Evolutionary conservation across 2,113 vertebrate species (phyloP), one percentile per base, ranked within the genome.

Genomic region (Lycocorax pyrrhopterus): DNA sequence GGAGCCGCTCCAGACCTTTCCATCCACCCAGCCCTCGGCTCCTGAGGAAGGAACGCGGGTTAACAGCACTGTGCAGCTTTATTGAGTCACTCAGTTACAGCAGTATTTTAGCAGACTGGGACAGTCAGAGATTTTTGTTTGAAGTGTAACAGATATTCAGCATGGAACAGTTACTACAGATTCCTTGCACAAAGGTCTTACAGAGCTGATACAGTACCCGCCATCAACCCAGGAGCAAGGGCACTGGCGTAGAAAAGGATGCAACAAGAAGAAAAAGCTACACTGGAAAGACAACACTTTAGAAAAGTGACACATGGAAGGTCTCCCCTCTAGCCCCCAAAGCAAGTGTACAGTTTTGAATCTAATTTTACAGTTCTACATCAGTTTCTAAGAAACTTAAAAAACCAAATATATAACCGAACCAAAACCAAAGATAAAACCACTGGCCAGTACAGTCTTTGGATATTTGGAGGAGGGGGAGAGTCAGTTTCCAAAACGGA

Each of bases 361-460:
- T 98, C 97, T 98, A 97, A 97, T 96, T 96, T 97, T 97, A 97
- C 93, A 97, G 97, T 96, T 97, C 98, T 98, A 98, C 98, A 98
- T 98, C 96, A 97, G 97, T 95, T 97, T 98, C 98, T 98, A 98
- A 96, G 96, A 94, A 96, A 96, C 94, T 94, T 88, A 68, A 96
- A 97, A 97, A 97, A 96, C 97, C 92, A 97, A 96, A 78, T 84
- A 74, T 68, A 91, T 80, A 91, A 81, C 89, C 32, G 7, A 87
- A 91, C 76, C 41, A 96, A 97, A 98, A 64, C 64, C 97, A 97
- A 98, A 98, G 98, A 96, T 91, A 98, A 98, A 97, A 94, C 94
- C 98, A 98, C 98, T 98, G 98, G 98, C 98, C 98, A 98, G 97
- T 98, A 98, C 97, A 98, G 98, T 98, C 98, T 99, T 99, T 99